Evolutionary conservation across 2,888 invertebrate genomes (phyloP).

Genomic region (Drosophila demipolita): DNA sequence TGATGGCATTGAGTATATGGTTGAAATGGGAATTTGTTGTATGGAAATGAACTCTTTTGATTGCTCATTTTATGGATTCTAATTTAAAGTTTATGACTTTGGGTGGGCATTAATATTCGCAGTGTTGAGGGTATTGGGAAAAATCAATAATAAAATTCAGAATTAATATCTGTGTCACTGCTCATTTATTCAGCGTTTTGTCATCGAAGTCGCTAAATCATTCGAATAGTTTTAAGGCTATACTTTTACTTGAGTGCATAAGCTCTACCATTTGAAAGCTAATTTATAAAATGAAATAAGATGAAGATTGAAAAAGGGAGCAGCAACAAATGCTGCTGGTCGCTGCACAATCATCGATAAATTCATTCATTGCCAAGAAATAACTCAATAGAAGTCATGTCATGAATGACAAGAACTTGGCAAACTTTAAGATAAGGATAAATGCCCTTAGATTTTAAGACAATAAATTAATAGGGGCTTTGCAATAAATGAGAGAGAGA

Average conservation of each 20-base stretch:
- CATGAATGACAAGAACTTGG: constrained; percentile 76
- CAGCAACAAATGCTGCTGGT: constrained; percentile 28
- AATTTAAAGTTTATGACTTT: constrained; percentile 48
- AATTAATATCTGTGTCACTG: constrained; percentile 38
- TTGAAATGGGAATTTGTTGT: constrained; percentile 18
- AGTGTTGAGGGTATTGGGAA: constrained; percentile 3
- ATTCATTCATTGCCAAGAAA: constrained; percentile 61
- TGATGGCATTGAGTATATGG: constrained; percentile 18
- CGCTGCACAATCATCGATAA: constrained; percentile 57
- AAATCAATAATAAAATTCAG: constrained; percentile 14
- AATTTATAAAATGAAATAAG: constrained; percentile 56
- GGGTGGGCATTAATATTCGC: constrained; percentile 29
- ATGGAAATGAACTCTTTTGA: constrained; percentile 28
- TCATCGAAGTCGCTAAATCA: constrained; percentile 27
- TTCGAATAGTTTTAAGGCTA: constrained; percentile 41
- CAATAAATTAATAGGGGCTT: constrained; percentile 68
- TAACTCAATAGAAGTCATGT: constrained; percentile 69
- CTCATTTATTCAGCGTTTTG: constrained; percentile 50
- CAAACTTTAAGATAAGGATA: constrained; percentile 70
- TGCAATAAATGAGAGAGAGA: neutral
- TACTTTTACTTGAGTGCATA: constrained; percentile 42
- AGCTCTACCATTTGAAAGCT: constrained; percentile 48
- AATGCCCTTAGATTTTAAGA: constrained; percentile 60
- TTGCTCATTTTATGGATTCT: constrained; percentile 48
- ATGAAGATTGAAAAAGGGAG: constrained; percentile 1